Conservation (phyloP, 2,888 invertebrate genomes). For the Lobophora halterata region DNA sequence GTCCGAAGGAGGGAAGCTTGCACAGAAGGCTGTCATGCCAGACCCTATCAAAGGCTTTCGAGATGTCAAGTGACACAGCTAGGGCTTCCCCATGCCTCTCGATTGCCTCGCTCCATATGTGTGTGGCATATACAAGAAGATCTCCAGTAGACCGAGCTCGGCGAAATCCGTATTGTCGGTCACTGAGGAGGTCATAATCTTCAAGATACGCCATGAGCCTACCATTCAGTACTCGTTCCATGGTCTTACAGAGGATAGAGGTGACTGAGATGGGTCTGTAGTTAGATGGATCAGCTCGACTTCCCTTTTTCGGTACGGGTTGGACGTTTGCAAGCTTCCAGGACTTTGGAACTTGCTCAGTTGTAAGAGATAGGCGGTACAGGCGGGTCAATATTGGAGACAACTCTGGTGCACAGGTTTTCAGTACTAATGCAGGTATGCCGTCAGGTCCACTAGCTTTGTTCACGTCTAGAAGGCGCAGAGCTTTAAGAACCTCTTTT, state of each 20-base stretch:
- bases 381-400: background rate
- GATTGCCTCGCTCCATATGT: background rate
- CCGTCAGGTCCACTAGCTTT: background rate
- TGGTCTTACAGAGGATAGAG: background rate
- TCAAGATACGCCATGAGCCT: constrained; percentile 5
- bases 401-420: background rate
- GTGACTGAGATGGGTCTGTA: constrained; percentile 14
- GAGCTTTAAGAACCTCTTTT: background rate
- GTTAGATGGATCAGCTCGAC: background rate
- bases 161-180: constrained; percentile 2
- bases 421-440: background rate
- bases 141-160: background rate
- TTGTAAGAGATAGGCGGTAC: background rate
- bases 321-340: constrained; percentile 11
- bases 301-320: background rate
- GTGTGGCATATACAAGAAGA: constrained; percentile 3
- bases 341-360: background rate
- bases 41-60: background rate
- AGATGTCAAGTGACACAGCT: background rate
- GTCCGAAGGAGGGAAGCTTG: background rate
- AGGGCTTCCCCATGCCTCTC: background rate
- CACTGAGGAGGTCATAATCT: constrained; percentile 15
- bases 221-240: constrained; percentile 21
- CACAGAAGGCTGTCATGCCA: background rate
- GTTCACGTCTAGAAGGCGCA: background rate